phyloP scores from a whole-genome alignment of 2,113 vertebrate species.

The Lepus americanus region DNA sequence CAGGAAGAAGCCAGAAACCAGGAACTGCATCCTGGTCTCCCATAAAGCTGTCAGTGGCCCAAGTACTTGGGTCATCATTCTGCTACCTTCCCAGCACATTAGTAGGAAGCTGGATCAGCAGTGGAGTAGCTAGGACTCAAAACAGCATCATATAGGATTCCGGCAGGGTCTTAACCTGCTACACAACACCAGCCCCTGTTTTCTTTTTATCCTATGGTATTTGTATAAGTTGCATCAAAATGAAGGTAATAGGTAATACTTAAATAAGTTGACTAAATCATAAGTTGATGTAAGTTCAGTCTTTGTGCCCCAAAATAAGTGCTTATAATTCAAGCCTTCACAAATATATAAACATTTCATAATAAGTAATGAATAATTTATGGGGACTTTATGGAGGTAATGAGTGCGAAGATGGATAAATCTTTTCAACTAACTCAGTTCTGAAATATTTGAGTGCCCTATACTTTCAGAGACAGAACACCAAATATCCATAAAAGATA shows the following conservation, averaged over 20 bases:
- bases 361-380: constrained; percentile 46
- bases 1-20: too few relatives aligned
- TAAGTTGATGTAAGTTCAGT: neutral
- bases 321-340: constrained; percentile 38
- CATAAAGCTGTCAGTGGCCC: too few relatives aligned
- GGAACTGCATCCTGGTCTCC: too few relatives aligned
- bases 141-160: too few relatives aligned
- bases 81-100: too few relatives aligned
- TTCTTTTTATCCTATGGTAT: neutral
- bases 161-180: too few relatives aligned
- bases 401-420: constrained; percentile 39
- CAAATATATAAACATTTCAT: constrained; percentile 20
- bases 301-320: constrained; percentile 39
- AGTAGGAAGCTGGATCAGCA: too few relatives aligned
- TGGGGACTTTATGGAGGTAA: constrained; percentile 4
- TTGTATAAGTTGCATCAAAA: constrained; percentile 43
- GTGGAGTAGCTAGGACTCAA: too few relatives aligned
- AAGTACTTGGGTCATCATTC: too few relatives aligned
- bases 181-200: neutral
- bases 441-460: neutral
- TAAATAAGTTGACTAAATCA: constrained; percentile 15
- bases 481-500: neutral
- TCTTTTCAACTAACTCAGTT: neutral
- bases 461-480: neutral
- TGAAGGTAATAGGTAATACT: constrained; percentile 9